Base-by-base conservation (phyloP, 2,888 invertebrate genomes). In the Lordiphosa fenestrarum region DNA sequence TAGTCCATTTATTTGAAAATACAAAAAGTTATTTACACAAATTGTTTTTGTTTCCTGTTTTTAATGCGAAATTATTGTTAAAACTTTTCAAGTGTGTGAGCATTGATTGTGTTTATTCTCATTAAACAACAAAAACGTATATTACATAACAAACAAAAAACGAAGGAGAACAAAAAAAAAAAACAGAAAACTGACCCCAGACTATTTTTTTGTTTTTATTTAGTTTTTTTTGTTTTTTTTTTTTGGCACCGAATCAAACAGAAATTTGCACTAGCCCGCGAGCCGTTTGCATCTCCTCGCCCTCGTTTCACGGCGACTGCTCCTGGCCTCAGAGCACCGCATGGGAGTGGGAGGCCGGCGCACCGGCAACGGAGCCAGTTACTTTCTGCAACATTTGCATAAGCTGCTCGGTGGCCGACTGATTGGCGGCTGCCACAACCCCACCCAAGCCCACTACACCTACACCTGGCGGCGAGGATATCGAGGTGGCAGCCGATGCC, bases 301-400 rank as follows among this genome's bases (percentile, higher is more conserved):
- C 15, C 23, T 25, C 33, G 35, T 10, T 40, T 42, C 7, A 37
- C 2, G 6, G 2, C 30, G 30, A 35, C 37, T 19, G 5, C 4
- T 10, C 7, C 3, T 3, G 21, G 19, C 21, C 47, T 59, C 68
- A 81, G 42, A 81, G 62, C 56, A 71, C 67, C 56, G 76, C 66
- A 54, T 63, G 59, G 23, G 83, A 63, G 48, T 63, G 59, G 25
- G 83, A 65, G 50, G 77, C 84, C 50, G 85, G 69, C 53, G 75
- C 71, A 46, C 33, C 33, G 9, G 47, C 46, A 23, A 50, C 61
- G 33, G 62, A 63, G 59, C 80, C 83, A 61, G 89, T 88, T 52
- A 87, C 87, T 75, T 87, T 88, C 46, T 88, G 88, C 64, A 89
- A 74, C 88, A 89, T 88, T 75, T 87, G 88, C 84, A 89, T 85